Conservation (phyloP, 2,113 vertebrate species). For the Pachycephala philippinensis region DNA sequence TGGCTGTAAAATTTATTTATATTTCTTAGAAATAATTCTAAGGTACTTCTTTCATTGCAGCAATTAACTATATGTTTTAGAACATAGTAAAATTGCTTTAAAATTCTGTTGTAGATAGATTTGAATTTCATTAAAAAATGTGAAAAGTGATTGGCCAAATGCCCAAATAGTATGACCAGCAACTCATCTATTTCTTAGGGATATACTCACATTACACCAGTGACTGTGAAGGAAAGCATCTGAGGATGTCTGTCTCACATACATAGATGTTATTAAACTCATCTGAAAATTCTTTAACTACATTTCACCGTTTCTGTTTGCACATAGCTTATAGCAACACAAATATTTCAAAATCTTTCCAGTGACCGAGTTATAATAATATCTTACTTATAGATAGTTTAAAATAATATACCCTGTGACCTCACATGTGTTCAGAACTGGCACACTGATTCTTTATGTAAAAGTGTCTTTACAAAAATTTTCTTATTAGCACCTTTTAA, state of each 20-base stretch:
- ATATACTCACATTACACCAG: background rate
- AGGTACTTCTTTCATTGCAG: background rate
- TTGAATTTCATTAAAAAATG: background rate
- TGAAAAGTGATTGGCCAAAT: background rate
- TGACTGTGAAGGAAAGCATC: background rate
- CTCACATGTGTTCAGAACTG: background rate
- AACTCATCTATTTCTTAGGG: background rate
- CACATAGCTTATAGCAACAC: background rate
- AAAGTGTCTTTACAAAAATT: background rate
- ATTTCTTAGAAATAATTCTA: background rate
- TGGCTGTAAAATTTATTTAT: background rate
- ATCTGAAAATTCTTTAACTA: background rate
- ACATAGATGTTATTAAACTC: background rate
- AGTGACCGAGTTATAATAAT: background rate
- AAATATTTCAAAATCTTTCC: background rate
- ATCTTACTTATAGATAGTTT: background rate
- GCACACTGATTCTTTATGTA: background rate
- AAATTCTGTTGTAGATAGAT: background rate
- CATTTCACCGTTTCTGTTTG: background rate
- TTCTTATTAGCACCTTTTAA: background rate
- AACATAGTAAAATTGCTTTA: background rate
- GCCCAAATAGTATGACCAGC: background rate
- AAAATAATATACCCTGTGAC: background rate
- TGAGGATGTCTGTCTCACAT: background rate
- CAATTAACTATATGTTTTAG: background rate